Percentiles rank a stretch among this genome's conserved stretches.
These are phyloP conservation scores for Holothuria scabra DNA, from an alignment of 53 echinoderm and acorn worm genomes.

Conservation along the genomic window DNA sequence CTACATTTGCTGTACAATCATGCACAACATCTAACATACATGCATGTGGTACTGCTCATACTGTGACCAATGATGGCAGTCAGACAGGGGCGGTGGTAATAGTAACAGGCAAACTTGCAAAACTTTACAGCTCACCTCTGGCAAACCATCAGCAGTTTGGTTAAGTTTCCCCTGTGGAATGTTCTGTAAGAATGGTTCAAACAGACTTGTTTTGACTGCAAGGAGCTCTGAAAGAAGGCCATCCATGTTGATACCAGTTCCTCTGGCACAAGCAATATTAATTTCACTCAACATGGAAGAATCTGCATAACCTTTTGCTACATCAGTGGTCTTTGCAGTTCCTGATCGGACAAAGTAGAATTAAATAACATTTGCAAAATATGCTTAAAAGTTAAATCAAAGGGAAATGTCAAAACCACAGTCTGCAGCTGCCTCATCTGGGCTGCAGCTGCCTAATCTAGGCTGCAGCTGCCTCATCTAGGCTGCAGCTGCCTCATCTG, in stretches of 20 bases:
- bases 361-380: background rate
- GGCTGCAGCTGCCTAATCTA: too few species aligned
- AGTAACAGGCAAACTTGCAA: too few species aligned
- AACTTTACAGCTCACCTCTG: constrained; percentile 60
- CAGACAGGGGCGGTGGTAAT: too few species aligned
- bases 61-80: too few species aligned
- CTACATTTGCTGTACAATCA: too few species aligned
- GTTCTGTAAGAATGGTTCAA: constrained; percentile 61
- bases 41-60: too few species aligned
- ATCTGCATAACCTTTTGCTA: background rate
- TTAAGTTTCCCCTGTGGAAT: constrained; percentile 67
- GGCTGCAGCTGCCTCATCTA: too few species aligned
- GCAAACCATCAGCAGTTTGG: constrained; percentile 80
- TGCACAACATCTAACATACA: too few species aligned
- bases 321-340: constrained; percentile 4
- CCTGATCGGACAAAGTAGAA: background rate
- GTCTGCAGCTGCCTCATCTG: too few species aligned
- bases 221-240: constrained; percentile 65
- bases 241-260: constrained; percentile 20
- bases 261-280: constrained; percentile 59
- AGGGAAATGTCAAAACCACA: too few species aligned
- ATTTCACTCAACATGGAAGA: constrained; percentile 43
- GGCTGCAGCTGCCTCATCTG: too few species aligned
- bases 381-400: too few species aligned
- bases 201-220: constrained; percentile 59